Evolutionary conservation across 2,888 invertebrate genomes (phyloP), one percentile per base, ranked within the genome.

Genomic region (Drosophila anomelani): DNA sequence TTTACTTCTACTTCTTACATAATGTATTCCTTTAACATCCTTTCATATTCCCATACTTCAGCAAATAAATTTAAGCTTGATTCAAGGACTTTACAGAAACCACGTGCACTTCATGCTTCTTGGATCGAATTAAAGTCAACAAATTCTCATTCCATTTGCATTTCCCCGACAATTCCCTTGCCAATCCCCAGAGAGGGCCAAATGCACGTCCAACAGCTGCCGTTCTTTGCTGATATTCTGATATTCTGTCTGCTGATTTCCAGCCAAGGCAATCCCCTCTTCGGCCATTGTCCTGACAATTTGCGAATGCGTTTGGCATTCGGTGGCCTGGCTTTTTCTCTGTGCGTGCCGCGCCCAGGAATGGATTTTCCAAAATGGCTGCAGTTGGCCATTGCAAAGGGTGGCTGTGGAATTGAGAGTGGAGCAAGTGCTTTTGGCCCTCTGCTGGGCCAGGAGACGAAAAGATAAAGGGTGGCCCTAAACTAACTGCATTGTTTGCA

Each of bases 281-380:
- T 44, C 32, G 56, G 41, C 47, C 67, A 75, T 53, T 64, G 60
- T 58, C 41, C 61, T 46, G 64, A 55, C 58, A 59, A 47, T 43
- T 44, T 68, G 66, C 53, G 44, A 72, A 64, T 77, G 64, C 68
- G 51, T 51, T 46, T 36, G 49, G 34, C 39, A 51, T 72, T 47
- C 75, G 39, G 66, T 46, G 56, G 44, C 23, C 66, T 9, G 66
- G 39, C 46, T 64, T 57, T 77, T 64, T 36, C 49, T 67, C 53
- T 67, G 77, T 80, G 86, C 79, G 85, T 69, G 59, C 59, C 66
- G 61, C 60, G 58, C 73, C 20, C 32, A 43, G 36, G 47, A 69
- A 64, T 36, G 76, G 58, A 63, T 64, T 61, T 63, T 78, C 51
- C 60, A 49, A 29, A 51, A 34, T 41, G 59, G 36, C 55, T 56